Evolutionary conservation across 2,113 vertebrate genomes (phyloP).

Genomic region (Pristiophorus japonicus): DNA sequence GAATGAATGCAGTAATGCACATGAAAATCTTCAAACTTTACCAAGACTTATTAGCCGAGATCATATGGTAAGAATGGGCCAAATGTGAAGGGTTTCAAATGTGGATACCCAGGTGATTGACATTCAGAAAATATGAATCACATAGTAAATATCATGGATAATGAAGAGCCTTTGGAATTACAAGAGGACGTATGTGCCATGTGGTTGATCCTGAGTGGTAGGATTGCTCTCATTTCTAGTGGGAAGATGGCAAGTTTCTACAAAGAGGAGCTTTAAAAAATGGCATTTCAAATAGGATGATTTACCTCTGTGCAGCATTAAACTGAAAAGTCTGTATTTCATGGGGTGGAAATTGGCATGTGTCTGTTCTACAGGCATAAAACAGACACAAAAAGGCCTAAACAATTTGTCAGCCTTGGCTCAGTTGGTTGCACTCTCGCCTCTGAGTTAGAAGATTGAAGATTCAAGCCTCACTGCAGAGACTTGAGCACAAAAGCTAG

Average conservation of each 20-base stretch:
- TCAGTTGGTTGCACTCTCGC: background rate
- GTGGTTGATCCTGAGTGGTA: background rate
- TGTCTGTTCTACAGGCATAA: background rate
- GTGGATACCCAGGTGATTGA: background rate
- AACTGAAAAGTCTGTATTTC: background rate
- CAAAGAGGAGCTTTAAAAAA: background rate
- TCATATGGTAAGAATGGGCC: background rate
- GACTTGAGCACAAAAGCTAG: background rate
- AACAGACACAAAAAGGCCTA: background rate
- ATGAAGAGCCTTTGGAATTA: background rate
- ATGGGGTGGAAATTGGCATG: background rate
- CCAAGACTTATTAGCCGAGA: background rate
- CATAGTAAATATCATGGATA: background rate
- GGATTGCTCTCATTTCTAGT: background rate
- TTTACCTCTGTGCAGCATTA: background rate
- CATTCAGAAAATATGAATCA: background rate
- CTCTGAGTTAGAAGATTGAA: background rate
- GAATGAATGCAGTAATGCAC: background rate
- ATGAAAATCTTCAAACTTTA: background rate
- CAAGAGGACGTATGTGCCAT: background rate
- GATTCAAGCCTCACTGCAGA: background rate
- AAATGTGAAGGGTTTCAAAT: background rate
- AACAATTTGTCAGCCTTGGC: background rate
- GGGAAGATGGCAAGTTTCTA: background rate
- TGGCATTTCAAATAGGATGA: background rate